Evolutionary conservation across 2,797 vertebrate genomes (phyloP).

Genomic region (Mormyrus hasselquistii): DNA sequence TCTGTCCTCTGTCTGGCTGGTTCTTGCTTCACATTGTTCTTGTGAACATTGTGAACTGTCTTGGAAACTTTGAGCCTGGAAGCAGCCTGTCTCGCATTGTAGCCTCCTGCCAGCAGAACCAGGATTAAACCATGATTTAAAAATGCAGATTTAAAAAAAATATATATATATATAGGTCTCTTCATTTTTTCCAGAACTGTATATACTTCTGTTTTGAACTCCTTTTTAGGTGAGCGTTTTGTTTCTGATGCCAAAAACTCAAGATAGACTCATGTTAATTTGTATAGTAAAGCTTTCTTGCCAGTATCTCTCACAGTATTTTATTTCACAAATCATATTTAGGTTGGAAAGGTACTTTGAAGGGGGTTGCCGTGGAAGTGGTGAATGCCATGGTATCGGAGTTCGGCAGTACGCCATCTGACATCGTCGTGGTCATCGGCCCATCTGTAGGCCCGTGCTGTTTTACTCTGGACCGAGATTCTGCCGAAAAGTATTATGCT

Average conservation of each 20-base stretch:
- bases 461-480: slow-evolving; percentile 66
- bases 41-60: neutral
- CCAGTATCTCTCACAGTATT: neutral
- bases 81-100: neutral
- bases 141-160: neutral
- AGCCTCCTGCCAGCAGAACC: neutral
- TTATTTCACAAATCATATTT: slow-evolving; percentile 12
- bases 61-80: neutral
- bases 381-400: slow-evolving; percentile 75
- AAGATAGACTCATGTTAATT: neutral
- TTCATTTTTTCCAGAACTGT: neutral
- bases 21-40: neutral
- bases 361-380: slow-evolving; percentile 79
- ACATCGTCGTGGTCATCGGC: slow-evolving; percentile 78
- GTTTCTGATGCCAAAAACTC: neutral
- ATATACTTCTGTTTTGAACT: neutral
- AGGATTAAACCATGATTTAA: neutral
- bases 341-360: slow-evolving; percentile 89
- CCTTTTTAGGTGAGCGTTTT: neutral
- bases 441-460: slow-evolving; percentile 86
- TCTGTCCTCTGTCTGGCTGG: neutral
- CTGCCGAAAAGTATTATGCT: slow-evolving; percentile 63
- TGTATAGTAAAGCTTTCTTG: neutral
- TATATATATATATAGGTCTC: neutral
- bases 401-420: slow-evolving; percentile 62